Evolutionary conservation across 2,888 invertebrate genomes (phyloP).

Genomic region (Embidobia sp.): DNA sequence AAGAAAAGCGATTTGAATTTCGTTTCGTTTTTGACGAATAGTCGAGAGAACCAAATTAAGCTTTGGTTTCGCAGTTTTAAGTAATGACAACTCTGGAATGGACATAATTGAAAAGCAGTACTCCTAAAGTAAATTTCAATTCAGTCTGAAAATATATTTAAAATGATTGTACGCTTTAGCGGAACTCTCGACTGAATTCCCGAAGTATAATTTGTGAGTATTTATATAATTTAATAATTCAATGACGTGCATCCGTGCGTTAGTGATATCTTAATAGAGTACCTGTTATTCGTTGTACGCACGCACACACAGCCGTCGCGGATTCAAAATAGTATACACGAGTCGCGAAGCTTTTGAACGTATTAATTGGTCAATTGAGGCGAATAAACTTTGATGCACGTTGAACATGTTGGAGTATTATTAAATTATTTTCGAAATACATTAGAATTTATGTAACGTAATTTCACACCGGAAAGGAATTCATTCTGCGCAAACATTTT

Average conservation of each 20-base stretch:
- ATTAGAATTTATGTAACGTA: constrained; percentile 10
- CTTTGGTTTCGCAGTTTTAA: too few species aligned
- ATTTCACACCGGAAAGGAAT: constrained; percentile 1
- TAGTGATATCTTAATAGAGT: constrained; percentile 56
- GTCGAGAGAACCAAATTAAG: constrained; percentile 1
- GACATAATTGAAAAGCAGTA: too few species aligned
- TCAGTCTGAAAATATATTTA: neutral
- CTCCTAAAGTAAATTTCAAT: constrained; percentile 3
- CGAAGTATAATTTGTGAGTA: constrained; percentile 34
- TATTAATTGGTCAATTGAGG: constrained; percentile 39
- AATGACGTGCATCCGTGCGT: constrained; percentile 56
- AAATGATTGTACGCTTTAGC: constrained; percentile 12
- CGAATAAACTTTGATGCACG: constrained; percentile 37
- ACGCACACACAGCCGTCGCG: constrained; percentile 6
- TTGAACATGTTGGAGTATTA: constrained; percentile 4
- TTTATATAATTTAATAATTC: constrained; percentile 59
- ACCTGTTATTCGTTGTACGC: constrained; percentile 33
- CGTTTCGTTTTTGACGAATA: neutral
- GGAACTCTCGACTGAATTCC: constrained; percentile 19
- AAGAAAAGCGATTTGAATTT: too few species aligned
- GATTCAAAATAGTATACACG: constrained; percentile 23
- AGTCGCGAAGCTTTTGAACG: constrained; percentile 21
- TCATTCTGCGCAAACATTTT: neutral
- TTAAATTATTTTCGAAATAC: neutral
- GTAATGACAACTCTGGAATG: too few species aligned